Conservation (phyloP, 2,113 vertebrate species). For the Otis tarda region DNA sequence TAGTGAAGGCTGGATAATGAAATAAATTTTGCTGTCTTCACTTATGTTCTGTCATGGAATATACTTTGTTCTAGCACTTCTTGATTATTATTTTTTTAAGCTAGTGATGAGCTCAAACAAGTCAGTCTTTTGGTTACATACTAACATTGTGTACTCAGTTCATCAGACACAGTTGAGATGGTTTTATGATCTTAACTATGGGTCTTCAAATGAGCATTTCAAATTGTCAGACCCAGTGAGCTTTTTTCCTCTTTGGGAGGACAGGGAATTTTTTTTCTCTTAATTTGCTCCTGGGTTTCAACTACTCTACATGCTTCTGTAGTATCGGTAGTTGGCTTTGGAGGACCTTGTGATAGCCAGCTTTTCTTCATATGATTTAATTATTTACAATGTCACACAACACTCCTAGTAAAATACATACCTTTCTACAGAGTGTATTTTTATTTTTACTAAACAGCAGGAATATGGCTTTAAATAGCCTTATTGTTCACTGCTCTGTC, state of each 20-base stretch:
- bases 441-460: background rate
- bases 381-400: background rate
- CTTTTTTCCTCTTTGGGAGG: background rate
- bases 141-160: background rate
- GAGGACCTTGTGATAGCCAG: background rate
- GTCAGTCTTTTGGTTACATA: background rate
- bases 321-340: background rate
- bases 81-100: background rate
- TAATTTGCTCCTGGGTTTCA: background rate
- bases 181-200: background rate
- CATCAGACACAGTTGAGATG: background rate
- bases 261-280: background rate
- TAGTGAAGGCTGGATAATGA: background rate
- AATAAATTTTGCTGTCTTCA: background rate
- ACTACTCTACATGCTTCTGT: background rate
- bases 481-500: background rate
- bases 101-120: background rate
- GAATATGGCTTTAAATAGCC: background rate
- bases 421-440: background rate
- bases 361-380: background rate
- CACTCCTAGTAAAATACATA: background rate
- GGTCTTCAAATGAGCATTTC: background rate
- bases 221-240: background rate
- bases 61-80: background rate
- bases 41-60: background rate